Evolutionary conservation across 2,888 invertebrate genomes (phyloP).

Genomic region (Drosophila borealis): DNA sequence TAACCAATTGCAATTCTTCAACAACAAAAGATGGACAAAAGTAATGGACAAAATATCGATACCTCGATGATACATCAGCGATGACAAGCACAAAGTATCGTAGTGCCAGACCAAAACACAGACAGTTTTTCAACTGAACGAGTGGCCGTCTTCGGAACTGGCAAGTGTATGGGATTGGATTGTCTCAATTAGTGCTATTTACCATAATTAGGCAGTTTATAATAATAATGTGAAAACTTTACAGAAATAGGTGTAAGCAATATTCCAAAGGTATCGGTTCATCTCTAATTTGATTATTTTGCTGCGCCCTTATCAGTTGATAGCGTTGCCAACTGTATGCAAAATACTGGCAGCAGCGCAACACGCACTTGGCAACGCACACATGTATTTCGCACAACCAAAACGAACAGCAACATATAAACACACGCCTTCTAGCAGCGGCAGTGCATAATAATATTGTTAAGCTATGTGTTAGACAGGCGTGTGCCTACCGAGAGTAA

Average conservation of each 20-base stretch:
- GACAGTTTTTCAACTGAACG: too few relatives aligned
- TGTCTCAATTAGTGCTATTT: not conserved
- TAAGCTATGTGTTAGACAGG: constrained; percentile 35
- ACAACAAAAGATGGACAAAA: constrained; percentile 17
- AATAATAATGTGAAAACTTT: too few relatives aligned
- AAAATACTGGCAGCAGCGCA: constrained; percentile 17
- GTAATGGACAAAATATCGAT: not conserved
- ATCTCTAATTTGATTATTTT: constrained; percentile 28
- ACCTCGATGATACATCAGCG: not conserved
- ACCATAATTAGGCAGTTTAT: too few relatives aligned
- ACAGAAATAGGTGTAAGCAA: constrained; percentile 1
- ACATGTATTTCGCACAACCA: constrained; percentile 52
- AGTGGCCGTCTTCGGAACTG: too few relatives aligned
- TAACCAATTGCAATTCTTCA: not conserved
- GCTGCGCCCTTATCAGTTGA: constrained; percentile 46
- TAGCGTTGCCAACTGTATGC: constrained; percentile 45
- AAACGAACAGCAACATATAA: constrained; percentile 52
- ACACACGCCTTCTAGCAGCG: constrained; percentile 22
- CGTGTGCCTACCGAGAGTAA: constrained; percentile 14
- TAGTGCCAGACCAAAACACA: too few relatives aligned
- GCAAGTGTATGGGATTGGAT: too few relatives aligned
- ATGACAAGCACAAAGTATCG: not conserved
- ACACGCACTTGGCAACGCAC: constrained; percentile 42
- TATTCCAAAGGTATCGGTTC: not conserved
- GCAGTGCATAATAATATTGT: constrained; percentile 16